Percentiles rank a stretch among this genome's conserved stretches.
Evolutionary conservation across 2,888 invertebrate genomes (phyloP).

Genomic region (Plemyria rubiginata): DNA sequence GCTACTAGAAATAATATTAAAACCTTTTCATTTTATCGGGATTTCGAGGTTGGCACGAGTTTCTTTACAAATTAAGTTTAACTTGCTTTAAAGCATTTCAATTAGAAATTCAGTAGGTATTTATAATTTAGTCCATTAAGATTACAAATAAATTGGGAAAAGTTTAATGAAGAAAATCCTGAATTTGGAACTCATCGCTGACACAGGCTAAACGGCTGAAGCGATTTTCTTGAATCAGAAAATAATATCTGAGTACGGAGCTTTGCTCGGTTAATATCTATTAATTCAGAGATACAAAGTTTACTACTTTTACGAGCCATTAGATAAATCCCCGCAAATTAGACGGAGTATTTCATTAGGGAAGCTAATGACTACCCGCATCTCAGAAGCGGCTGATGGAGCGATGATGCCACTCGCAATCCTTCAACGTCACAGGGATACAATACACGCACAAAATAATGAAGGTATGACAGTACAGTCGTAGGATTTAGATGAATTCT

Average conservation of each 20-base stretch:
- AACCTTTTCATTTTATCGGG: background rate
- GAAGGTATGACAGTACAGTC: background rate
- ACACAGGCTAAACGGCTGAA: no score
- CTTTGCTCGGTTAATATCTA: no score
- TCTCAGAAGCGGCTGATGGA: slow-evolving; percentile 18
- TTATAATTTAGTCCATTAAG: no score
- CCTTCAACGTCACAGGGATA: slow-evolving; percentile 23
- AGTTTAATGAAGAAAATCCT: no score
- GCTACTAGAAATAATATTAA: slow-evolving; percentile 1
- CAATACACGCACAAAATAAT: slow-evolving; percentile 7
- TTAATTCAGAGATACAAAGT: background rate
- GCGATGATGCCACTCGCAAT: slow-evolving; percentile 21
- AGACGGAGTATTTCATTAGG: slow-evolving; percentile 17
- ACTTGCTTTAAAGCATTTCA: no score
- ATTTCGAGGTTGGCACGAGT: background rate
- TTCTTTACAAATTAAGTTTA: no score
- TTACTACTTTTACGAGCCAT: slow-evolving; percentile 5
- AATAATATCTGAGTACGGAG: no score
- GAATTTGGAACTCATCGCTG: no score
- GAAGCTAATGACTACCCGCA: slow-evolving; percentile 26
- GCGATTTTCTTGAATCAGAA: no score
- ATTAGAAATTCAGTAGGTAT: no score
- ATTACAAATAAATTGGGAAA: no score
- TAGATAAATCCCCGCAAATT: slow-evolving; percentile 6
- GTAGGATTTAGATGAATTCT: no score